Evolutionary conservation across 2,113 vertebrate genomes (phyloP), one percentile per base, ranked within the genome.

Genomic region (Castor canadensis): DNA sequence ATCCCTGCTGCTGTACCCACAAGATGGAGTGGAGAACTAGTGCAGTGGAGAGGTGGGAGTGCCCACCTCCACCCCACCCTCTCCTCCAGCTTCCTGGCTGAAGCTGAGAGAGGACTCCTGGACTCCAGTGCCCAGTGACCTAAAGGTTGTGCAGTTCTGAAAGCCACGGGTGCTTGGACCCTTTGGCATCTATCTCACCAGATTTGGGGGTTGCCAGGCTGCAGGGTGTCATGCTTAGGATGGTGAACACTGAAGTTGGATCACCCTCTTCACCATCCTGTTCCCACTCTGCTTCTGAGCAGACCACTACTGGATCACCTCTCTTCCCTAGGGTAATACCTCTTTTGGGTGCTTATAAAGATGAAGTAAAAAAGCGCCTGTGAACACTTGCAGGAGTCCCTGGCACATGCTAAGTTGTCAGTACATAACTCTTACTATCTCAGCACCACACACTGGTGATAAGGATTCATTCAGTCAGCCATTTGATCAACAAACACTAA

Each of bases 401-500:
- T 93, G 71, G 86, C 32, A 71, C 40, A 28, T 54, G 20, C 67
- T 75, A 11, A 43, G 35, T 93, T 43, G 10, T 92, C 77, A 8
- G 66, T 52, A 95, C 89, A 43, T 91, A 38, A 62, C 20, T 69
- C 72, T 69, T 75, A 30, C 54, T 54, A 43, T 95, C 71, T 80
- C 40, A 49, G 20, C 72, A 32, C 49, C 81, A 47, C 71, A 45
- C 30, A 12, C 1, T 66, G 62, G 75, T 26, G 49, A 20, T 72
- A 72, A 60, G 47, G 30, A 40, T 66, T 77, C 75, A 28, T 66
- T 75, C 60, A 43, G 64, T 92, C 81, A 81, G 0, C 73, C 91
- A 71, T 30, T 95, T 69, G 87, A 30, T 79, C 91, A 87, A 54
- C 79, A 75, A 30, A 52, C 30, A 62, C 26, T 72, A 91, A 84